These are phyloP conservation scores for Rousettus madagascariensis DNA, from an alignment of 2,797 vertebrate genomes.

Conservation along the genomic window DNA sequence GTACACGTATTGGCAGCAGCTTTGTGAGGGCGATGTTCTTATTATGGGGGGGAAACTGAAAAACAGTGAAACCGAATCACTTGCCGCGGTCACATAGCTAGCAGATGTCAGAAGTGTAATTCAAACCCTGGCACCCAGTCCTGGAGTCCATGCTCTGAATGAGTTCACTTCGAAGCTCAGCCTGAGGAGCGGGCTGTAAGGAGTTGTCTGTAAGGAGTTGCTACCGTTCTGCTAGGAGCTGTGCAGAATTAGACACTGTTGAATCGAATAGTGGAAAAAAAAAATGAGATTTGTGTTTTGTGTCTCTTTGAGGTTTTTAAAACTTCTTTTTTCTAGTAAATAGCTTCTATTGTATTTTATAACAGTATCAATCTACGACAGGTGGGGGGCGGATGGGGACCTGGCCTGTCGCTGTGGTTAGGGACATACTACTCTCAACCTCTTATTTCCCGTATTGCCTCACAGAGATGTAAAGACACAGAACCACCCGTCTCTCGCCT, in stretches of 20 bases:
- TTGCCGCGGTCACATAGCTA: background rate
- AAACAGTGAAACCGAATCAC: background rate
- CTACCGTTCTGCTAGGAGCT: background rate
- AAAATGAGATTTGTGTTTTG: background rate
- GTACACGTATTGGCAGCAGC: background rate
- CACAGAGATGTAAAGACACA: background rate
- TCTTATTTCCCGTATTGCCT: background rate
- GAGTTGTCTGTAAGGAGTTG: background rate
- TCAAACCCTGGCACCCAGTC: background rate
- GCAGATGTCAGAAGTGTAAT: background rate
- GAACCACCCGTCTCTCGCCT: background rate
- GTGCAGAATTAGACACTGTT: background rate
- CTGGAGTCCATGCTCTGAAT: background rate
- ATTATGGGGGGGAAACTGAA: background rate
- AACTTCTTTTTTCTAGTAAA: background rate
- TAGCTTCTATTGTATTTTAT: conserved; percentile 8
- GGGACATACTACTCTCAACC: background rate
- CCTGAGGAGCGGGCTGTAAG: background rate
- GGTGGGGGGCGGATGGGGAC: background rate
- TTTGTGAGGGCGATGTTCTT: background rate
- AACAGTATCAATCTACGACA: background rate
- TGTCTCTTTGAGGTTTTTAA: background rate
- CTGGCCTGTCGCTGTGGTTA: background rate
- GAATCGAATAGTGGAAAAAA: background rate
- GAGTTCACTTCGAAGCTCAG: background rate